Conservation (phyloP, 1,140 invertebrate species). For the Zaprionus africanus region DNA sequence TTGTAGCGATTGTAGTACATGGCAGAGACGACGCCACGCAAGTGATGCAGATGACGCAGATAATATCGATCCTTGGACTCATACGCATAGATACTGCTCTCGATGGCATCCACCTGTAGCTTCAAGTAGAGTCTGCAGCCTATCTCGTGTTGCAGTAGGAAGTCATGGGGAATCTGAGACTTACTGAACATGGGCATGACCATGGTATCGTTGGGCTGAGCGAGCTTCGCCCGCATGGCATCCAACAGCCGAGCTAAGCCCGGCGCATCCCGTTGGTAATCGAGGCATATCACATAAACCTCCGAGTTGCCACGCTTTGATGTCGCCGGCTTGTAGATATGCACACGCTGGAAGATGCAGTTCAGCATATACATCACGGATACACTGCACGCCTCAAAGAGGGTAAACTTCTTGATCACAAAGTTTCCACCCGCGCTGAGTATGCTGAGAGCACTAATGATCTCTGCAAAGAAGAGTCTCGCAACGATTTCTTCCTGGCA, state of each 20-base stretch:
- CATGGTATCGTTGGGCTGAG: slow-evolving; percentile 59
- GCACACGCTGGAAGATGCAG: slow-evolving; percentile 87
- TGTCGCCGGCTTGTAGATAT: slow-evolving; percentile 94
- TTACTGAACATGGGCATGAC: slow-evolving; percentile 87
- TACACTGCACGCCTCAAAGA: slow-evolving; percentile 93
- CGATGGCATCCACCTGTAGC: slow-evolving; percentile 88
- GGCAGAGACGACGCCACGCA: slow-evolving; percentile 84
- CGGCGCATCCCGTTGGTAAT: slow-evolving; percentile 47
- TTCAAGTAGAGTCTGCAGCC: slow-evolving; percentile 88
- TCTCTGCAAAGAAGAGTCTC: slow-evolving; percentile 93
- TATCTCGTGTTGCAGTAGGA: slow-evolving; percentile 88
- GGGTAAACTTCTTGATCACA: slow-evolving; percentile 96
- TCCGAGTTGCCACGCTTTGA: slow-evolving; percentile 98
- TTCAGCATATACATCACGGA: slow-evolving; percentile 92
- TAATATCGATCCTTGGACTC: slow-evolving; percentile 85
- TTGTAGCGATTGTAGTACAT: slow-evolving; percentile 86
- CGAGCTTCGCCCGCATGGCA: slow-evolving; percentile 74
- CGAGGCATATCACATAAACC: slow-evolving; percentile 92
- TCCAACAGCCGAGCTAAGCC: slow-evolving; percentile 47
- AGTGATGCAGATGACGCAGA: slow-evolving; percentile 84
- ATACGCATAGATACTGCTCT: slow-evolving; percentile 87
- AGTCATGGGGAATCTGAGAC: slow-evolving; percentile 87
- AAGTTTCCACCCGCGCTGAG: slow-evolving; percentile 91
- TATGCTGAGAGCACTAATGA: slow-evolving; percentile 89
- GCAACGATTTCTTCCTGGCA: slow-evolving; percentile 93